Evolutionary conservation across 2,113 vertebrate genomes (phyloP).

Genomic region (Pithys albifrons): DNA sequence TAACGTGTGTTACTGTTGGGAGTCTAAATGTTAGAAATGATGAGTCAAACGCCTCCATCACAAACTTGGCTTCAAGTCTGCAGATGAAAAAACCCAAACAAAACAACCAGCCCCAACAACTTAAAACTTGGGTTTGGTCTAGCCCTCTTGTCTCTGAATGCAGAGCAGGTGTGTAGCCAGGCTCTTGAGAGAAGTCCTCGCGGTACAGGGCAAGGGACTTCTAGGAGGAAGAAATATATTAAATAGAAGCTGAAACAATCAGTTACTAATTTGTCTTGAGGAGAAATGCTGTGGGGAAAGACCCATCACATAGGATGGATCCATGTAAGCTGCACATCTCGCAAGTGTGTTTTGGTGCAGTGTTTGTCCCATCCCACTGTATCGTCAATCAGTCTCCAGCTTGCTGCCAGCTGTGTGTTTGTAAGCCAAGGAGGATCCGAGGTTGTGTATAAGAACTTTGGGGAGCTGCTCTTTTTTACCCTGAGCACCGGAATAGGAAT

Average conservation of each 20-base stretch:
- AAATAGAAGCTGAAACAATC: not conserved
- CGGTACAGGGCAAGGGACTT: not conserved
- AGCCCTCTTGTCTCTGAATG: not conserved
- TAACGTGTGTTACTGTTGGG: not conserved
- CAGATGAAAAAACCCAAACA: not conserved
- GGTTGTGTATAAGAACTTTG: not conserved
- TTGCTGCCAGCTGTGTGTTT: not conserved
- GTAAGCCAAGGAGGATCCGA: not conserved
- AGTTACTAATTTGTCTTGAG: not conserved
- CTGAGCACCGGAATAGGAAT: not conserved
- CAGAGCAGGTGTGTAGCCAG: not conserved
- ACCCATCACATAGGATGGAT: not conserved
- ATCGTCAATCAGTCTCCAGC: not conserved
- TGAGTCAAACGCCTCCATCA: conserved; percentile 42
- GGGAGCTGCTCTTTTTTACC: not conserved
- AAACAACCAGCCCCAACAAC: not conserved
- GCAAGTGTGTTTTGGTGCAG: not conserved
- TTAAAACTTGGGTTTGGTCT: not conserved
- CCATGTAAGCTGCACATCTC: not conserved
- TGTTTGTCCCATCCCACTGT: fast-evolving
- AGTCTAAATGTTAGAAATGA: conserved; percentile 16
- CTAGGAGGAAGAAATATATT: not conserved
- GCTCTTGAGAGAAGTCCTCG: not conserved
- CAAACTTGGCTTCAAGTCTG: not conserved
- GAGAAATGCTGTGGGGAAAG: not conserved